Evolutionary conservation across 2,888 invertebrate species (phyloP).

Genomic region (Coecobrya sp.): DNA sequence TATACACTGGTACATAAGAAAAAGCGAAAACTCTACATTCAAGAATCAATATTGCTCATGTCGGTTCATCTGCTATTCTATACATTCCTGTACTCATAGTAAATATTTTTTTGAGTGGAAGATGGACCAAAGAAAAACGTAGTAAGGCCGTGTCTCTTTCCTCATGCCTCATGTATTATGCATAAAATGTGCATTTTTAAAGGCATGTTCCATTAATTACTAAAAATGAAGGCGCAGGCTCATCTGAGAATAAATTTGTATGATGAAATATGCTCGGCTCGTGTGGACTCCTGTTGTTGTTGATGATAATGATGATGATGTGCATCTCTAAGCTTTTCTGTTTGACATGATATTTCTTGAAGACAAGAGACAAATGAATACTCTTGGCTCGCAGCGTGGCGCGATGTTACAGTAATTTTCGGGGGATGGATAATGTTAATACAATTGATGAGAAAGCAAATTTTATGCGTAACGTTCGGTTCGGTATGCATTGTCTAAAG

Average conservation of each 20-base stretch:
- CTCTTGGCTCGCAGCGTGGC: conserved; percentile 10
- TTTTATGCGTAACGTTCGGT: not conserved
- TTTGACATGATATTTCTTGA: conserved; percentile 5
- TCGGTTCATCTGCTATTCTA: not conserved
- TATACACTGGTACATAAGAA: not conserved
- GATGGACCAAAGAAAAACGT: not conserved
- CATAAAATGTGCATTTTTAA: conserved; percentile 39
- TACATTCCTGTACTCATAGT: not conserved
- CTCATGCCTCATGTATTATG: conserved; percentile 29
- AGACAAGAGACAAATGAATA: conserved; percentile 28
- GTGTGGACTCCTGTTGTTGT: conserved; percentile 32
- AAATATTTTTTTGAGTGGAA: not conserved
- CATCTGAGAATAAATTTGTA: not conserved
- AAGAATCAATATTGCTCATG: conserved; percentile 18
- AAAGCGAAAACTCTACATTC: conserved; percentile 1
- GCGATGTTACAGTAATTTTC: not conserved
- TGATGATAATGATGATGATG: not conserved
- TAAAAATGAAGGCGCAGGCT: conserved; percentile 38
- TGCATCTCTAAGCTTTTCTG: not conserved
- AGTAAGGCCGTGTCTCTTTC: not conserved
- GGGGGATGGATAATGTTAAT: not conserved
- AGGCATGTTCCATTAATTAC: conserved; percentile 59
- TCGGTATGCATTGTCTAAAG: not conserved
- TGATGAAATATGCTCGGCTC: conserved; percentile 50
- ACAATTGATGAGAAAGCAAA: not conserved